Evolutionary conservation across 2,888 invertebrate genomes (phyloP).

Genomic region (Eurois occulta): DNA sequence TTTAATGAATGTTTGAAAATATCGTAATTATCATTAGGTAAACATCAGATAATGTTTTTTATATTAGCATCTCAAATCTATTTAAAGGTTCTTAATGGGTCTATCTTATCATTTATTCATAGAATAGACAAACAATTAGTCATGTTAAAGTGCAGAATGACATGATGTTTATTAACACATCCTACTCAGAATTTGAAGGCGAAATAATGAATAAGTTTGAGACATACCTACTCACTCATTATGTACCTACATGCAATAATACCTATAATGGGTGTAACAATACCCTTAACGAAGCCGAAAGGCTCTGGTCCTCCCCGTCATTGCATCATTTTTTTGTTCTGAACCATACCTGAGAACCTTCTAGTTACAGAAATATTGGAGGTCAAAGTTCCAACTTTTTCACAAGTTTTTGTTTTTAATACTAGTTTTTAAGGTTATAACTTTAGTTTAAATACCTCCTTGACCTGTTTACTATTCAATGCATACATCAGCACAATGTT

Average conservation of each 20-base stretch:
- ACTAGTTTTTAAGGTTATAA: too few relatives aligned
- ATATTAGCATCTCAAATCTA: conserved; percentile 18
- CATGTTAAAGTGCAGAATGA: conserved; percentile 48
- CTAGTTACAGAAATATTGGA: too few relatives aligned
- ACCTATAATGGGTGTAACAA: too few relatives aligned
- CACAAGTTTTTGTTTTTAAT: too few relatives aligned
- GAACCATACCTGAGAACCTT: too few relatives aligned
- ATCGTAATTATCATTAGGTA: neutral
- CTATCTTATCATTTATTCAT: conserved; percentile 42
- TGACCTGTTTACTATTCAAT: too few relatives aligned
- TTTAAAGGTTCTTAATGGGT: conserved; percentile 17
- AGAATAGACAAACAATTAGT: conserved; percentile 49
- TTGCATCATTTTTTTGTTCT: neutral
- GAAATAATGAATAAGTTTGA: conserved; percentile 31
- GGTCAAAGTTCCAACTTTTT: too few relatives aligned
- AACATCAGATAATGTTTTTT: conserved; percentile 4
- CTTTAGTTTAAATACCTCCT: too few relatives aligned
- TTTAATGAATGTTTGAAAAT: neutral
- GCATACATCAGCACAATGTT: too few relatives aligned
- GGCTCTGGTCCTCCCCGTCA: too few relatives aligned
- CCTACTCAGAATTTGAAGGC: conserved; percentile 54
- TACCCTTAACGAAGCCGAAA: too few relatives aligned
- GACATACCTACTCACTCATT: neutral
- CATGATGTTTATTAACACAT: conserved; percentile 44
- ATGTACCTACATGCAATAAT: neutral